Evolutionary conservation across 2,797 vertebrate species (phyloP).

Genomic region (Natrix natrix): DNA sequence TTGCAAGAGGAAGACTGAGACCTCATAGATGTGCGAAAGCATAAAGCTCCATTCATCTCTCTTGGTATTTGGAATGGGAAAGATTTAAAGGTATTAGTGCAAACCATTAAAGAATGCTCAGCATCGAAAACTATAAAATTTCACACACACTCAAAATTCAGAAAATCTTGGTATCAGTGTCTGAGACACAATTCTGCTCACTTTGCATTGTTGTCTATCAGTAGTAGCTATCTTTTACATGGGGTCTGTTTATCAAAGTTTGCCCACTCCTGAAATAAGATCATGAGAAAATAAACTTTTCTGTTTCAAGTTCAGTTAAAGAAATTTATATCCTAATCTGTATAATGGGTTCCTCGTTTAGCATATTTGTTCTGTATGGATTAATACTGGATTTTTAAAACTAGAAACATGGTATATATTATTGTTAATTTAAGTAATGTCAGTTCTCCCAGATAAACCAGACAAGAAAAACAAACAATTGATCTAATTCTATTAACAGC

Average conservation of each 20-base stretch:
- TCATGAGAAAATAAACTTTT: neutral
- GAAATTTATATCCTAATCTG: neutral
- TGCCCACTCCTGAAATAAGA: neutral
- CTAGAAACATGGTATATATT: neutral
- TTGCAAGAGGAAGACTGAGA: neutral
- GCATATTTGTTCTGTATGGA: neutral
- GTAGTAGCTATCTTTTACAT: neutral
- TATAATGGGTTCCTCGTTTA: neutral
- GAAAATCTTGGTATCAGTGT: neutral
- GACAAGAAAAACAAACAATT: neutral
- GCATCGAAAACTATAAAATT: neutral
- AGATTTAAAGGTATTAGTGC: neutral
- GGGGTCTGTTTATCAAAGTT: neutral
- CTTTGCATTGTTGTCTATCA: neutral
- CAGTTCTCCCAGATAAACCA: neutral
- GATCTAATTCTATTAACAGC: neutral
- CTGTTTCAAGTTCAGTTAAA: neutral
- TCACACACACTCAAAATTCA: neutral
- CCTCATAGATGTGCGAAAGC: neutral
- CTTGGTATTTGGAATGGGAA: neutral
- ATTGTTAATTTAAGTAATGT: neutral
- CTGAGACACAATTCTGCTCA: neutral
- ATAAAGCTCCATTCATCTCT: neutral
- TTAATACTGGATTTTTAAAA: neutral
- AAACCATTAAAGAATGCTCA: neutral